Conservation (phyloP, 2,797 vertebrate species). For the Sphenodon punctatus region DNA sequence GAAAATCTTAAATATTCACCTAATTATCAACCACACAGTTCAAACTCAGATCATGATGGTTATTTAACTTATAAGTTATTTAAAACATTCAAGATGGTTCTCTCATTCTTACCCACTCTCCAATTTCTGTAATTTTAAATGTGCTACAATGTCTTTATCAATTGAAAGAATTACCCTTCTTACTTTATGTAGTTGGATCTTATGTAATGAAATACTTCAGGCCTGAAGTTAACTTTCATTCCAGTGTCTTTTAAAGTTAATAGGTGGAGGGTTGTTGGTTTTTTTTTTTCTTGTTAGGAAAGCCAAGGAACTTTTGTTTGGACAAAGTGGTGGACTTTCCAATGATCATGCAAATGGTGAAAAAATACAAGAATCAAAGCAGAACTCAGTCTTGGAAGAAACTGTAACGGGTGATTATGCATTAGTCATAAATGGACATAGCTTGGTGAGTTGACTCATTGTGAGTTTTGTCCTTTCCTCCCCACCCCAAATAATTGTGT, state of each 20-base stretch:
- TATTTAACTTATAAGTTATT: conserved; percentile 18
- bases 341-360: conserved; percentile 56
- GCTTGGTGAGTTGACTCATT: conserved; percentile 76
- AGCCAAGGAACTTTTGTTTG: conserved; percentile 76
- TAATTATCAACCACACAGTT: neutral
- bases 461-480: conserved; percentile 38
- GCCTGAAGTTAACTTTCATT: neutral
- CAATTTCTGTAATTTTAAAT: conserved; percentile 3
- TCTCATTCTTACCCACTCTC: neutral
- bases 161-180: neutral
- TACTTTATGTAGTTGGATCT: neutral
- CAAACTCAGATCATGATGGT: neutral
- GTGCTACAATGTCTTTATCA: neutral
- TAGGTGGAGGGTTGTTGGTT: too few relatives aligned
- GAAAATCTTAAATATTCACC: neutral
- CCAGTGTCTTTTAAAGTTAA: neutral
- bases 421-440: conserved; percentile 83
- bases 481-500: neutral
- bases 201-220: neutral
- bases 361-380: conserved; percentile 63
- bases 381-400: conserved; percentile 77
- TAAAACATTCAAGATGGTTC: neutral
- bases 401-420: conserved; percentile 78
- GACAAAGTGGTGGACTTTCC: conserved; percentile 59
- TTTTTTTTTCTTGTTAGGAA: conserved; percentile 65